Conservation (phyloP, 2,113 vertebrate species). For the Struthidea cinerea region DNA sequence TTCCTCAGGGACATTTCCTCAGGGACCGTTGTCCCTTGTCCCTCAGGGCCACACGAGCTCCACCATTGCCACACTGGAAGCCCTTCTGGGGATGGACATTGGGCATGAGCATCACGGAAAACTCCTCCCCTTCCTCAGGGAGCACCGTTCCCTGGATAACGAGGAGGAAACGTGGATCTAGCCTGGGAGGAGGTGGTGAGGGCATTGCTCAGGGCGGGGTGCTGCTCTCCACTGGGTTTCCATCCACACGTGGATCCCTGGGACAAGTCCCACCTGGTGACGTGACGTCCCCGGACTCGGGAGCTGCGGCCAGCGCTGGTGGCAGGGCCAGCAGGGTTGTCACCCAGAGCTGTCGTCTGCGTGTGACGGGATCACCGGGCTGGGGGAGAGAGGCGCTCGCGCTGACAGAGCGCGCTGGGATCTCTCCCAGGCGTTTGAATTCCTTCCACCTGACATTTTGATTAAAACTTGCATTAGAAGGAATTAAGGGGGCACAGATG, state of each 20-base stretch:
- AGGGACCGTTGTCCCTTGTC: neutral
- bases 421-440: constrained; percentile 51
- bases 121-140: neutral
- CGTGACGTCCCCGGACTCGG: neutral
- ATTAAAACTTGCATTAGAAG: constrained; percentile 66
- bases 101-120: neutral
- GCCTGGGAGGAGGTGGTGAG: neutral
- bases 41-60: rapidly evolving
- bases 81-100: neutral
- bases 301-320: neutral
- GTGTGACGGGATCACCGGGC: neutral
- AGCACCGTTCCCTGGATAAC: neutral
- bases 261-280: neutral
- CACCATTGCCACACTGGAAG: rapidly evolving
- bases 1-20: neutral
- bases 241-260: rapidly evolving
- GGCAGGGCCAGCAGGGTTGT: neutral
- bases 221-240: neutral
- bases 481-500: constrained; percentile 57
- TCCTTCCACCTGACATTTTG: constrained; percentile 65
- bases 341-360: neutral
- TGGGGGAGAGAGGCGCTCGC: neutral
- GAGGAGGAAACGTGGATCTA: neutral
- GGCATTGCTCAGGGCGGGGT: neutral
- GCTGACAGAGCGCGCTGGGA: neutral